Percentiles rank a stretch among this genome's conserved stretches.
These are phyloP conservation scores for Erannis defoliaria DNA, from an alignment of 2,888 invertebrate species.

Conservation along the genomic window DNA sequence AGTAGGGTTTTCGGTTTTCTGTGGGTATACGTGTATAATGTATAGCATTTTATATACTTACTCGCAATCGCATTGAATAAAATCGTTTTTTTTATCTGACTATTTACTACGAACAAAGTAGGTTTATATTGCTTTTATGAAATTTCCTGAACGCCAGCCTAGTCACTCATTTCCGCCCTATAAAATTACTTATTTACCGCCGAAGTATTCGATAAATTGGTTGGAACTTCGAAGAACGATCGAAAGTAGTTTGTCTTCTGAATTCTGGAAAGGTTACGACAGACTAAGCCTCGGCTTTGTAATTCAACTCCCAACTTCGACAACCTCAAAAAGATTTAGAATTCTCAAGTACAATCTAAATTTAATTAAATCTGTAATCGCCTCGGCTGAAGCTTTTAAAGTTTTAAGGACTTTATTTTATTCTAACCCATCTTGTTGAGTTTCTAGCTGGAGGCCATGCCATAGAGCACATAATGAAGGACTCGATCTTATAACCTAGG, in stretches of 20 bases:
- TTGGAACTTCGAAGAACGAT: constrained; percentile 19
- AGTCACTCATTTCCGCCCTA: constrained; percentile 27
- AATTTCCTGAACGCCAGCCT: constrained; percentile 21
- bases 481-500: too few species aligned
- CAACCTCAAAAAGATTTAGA: constrained; percentile 35
- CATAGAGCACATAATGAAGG: not conserved
- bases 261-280: constrained; percentile 24
- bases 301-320: constrained; percentile 37
- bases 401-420: constrained; percentile 27
- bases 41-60: too few species aligned
- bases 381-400: constrained; percentile 29
- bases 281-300: constrained; percentile 30
- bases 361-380: constrained; percentile 42
- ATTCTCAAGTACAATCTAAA: constrained; percentile 36
- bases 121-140: constrained; percentile 16
- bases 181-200: constrained; percentile 28
- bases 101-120: not conserved
- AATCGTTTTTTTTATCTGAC: not conserved
- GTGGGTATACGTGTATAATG: too few species aligned
- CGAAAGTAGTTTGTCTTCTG: constrained; percentile 31
- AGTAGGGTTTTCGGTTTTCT: too few species aligned
- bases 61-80: too few species aligned
- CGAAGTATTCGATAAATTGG: constrained; percentile 27
- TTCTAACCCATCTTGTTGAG: constrained; percentile 6
- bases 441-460: not conserved